Percentiles rank a stretch among this genome's conserved stretches.
These are phyloP conservation scores for Adelphocoris suturalis DNA, from an alignment of 2,888 invertebrate species.

Conservation along the genomic window DNA sequence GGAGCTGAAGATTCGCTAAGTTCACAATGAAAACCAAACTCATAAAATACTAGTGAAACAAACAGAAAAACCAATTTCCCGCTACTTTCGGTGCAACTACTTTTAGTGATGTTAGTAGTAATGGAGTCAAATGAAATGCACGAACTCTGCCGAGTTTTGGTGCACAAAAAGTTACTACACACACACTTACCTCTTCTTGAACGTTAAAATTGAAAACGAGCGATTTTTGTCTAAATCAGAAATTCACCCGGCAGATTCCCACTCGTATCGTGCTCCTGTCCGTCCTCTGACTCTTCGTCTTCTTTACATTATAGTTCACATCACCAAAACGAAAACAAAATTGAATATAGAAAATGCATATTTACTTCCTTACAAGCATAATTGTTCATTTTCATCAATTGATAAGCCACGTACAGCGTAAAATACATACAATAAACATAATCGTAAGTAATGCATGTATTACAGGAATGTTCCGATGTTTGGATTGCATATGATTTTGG, in stretches of 20 bases:
- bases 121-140: conserved; percentile 4
- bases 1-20: neutral
- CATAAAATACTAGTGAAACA: neutral
- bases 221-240: conserved; percentile 58
- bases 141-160: conserved; percentile 47
- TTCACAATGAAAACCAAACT: neutral
- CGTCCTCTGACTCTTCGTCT: conserved; percentile 42
- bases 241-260: conserved; percentile 56
- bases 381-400: too few species aligned
- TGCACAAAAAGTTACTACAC: conserved; percentile 18
- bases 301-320: neutral
- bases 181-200: conserved; percentile 34
- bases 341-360: neutral
- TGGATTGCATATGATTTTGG: too few species aligned
- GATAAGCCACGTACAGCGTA: too few species aligned
- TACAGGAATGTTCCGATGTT: too few species aligned
- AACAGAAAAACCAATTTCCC: neutral
- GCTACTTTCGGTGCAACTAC: conserved; percentile 32
- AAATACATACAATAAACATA: too few species aligned
- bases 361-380: too few species aligned
- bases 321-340: neutral
- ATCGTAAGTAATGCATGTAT: too few species aligned
- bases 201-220: conserved; percentile 8
- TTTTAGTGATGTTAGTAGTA: conserved; percentile 43
- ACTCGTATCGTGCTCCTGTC: conserved; percentile 38